Base-by-base conservation (phyloP, 2,888 invertebrate species). In the Xanthia togata region DNA sequence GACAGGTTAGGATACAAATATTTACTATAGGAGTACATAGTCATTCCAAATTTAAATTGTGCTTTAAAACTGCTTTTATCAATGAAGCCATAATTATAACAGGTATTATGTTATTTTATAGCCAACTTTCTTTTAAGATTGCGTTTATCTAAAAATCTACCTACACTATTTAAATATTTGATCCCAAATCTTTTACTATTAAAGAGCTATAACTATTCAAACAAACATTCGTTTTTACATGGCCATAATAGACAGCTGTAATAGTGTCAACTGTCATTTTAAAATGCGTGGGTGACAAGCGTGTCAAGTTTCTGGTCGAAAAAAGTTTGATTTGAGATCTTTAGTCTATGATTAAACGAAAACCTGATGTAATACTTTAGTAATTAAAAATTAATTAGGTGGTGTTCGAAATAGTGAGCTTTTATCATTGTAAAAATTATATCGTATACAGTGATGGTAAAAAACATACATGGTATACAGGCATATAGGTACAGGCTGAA, bases 241-340 rank as follows among this genome's bases (percentile, higher is more conserved):
- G 70, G 20, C 64, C 65, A 80, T 63, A 82, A 80, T 63, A 82
- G 78, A 81, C 72, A 79, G 78, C 78, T 81, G 85, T 90, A 90
- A 91, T 91, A 87, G 88, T 90, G 90, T 89, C 89, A 91, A 89
- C 89, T 90, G 93, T 92, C 93, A 86, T 87, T 88, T 90, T 87
- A 88, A 86, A 88, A 77, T 86, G 91, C 85, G 92, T 92, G 90
- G 93, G 91, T 88, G 92, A 86, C 76, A 63, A 63, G 47, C 73
- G 79, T 77, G 85, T 82, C 82, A 76, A 44, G 76, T 82, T 71
- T 35, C 74, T n/a, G 47, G 57, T 65, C 60, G 62, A 76, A 82
- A 78, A 78, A 72, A 53, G 2, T 41, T 77, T 65, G 73, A 84
- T 82, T 75, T 26, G 26, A 84, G 79, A 86, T 82, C 79, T 78